Base-by-base conservation (phyloP, 2,888 invertebrate genomes). In the Carterocephalus palaemon region DNA sequence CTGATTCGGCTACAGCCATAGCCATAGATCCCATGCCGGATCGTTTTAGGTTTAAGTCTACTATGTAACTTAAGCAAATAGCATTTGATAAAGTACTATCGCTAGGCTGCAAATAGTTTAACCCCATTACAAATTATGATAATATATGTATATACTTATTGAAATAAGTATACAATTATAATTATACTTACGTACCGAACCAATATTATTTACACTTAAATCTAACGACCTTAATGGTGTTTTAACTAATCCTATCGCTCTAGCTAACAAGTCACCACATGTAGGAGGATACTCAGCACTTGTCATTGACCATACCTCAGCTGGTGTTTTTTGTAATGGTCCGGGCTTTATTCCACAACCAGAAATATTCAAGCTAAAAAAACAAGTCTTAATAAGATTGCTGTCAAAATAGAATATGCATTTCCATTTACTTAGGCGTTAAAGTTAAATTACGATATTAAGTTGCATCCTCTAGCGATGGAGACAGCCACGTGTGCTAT, bases 291-390 rank as follows among this genome's bases (percentile, higher is more conserved):
- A 80, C 60, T 81, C 83, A 47, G 81, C 82, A 62, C 71, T 83
- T 3, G 77, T 82, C 6, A 78, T 67, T 3, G 85, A 84, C 86
- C 86, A 87, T n/a, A 86, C 84, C n/a, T 83, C 85, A 46, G 78
- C 67, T 20, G 83, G 85, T 33, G 85, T 68, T 49, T 76, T 84
- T 17, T 62, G 43, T 46, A 87, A 59, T 3, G 80, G 76, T 10
- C 69, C 73, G 10, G 83, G 68, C 38, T 67, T 78, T 40, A 88
- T 86, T 9, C 87, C 85, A 62, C 88, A 88, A 2, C 84, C 85
- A 7, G 87, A 88, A 53, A 88, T 74, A 52, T 86, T 87, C 42
- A 88, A 60, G 15, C 88, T 88, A 48, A n/a, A 68, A 68, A 42
- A 31, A 48, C 19, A 38, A 15, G 19, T 4, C 9, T 20, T 29